These are phyloP conservation scores for Poecilia picta DNA, from an alignment of 2,797 vertebrate species.

Conservation along the genomic window DNA sequence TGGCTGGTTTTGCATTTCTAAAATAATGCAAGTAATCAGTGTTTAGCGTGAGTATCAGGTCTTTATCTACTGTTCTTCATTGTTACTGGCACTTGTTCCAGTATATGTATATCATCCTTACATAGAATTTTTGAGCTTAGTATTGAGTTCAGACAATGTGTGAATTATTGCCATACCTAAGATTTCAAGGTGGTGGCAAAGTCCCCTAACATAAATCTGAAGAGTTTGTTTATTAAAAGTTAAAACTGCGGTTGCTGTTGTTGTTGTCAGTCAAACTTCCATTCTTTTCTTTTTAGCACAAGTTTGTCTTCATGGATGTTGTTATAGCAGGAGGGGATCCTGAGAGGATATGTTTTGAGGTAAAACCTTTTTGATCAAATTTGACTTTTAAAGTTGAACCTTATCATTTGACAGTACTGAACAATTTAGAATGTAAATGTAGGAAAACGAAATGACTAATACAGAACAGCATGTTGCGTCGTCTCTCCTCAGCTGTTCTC, in stretches of 20 bases:
- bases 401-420: not conserved
- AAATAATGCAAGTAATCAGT: not conserved
- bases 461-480: slow-evolving; percentile 8
- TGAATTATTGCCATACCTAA: not conserved
- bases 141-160: not conserved
- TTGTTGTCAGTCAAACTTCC: not conserved
- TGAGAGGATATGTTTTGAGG: slow-evolving; percentile 90
- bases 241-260: not conserved
- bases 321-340: slow-evolving; percentile 72
- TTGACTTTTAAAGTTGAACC: not conserved
- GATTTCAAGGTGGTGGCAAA: not conserved
- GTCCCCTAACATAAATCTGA: not conserved
- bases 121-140: not conserved
- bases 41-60: not conserved
- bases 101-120: not conserved
- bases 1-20: not conserved
- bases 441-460: not conserved
- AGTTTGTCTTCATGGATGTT: slow-evolving; percentile 89
- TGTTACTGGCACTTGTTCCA: not conserved
- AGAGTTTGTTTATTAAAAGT: not conserved
- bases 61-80: not conserved
- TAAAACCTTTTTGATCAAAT: slow-evolving; percentile 58
- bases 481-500: slow-evolving; percentile 84
- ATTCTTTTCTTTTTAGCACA: slow-evolving; percentile 79
- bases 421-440: not conserved